phyloP scores from a whole-genome alignment of 2,888 invertebrate genomes.

The Lepas anatifera region DNA sequence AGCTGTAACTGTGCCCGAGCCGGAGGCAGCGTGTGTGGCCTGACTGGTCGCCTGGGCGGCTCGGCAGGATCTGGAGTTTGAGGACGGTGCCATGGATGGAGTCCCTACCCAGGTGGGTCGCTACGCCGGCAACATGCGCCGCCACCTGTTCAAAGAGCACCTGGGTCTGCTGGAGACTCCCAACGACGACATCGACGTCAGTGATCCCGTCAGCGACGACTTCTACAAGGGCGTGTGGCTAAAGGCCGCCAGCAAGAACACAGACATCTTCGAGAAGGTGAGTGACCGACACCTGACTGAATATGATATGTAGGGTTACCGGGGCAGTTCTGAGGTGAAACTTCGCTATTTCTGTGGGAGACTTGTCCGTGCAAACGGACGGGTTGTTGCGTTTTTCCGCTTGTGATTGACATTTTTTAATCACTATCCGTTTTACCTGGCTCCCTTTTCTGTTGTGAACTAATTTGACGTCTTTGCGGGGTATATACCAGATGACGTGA shows the following conservation, averaged over 20 bases:
- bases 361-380: too few species aligned
- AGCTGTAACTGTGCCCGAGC: too few species aligned
- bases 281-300: too few species aligned
- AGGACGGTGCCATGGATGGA: slow-evolving; percentile 70
- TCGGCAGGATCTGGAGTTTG: slow-evolving; percentile 60
- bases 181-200: slow-evolving; percentile 45
- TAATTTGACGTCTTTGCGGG: not conserved
- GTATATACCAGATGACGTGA: not conserved
- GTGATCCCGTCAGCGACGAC: slow-evolving; percentile 63
- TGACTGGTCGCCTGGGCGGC: slow-evolving; percentile 11
- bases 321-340: too few species aligned
- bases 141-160: slow-evolving; percentile 81
- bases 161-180: slow-evolving; percentile 53
- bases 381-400: too few species aligned
- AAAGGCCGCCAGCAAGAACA: slow-evolving; percentile 64
- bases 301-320: too few species aligned
- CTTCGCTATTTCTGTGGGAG: too few species aligned
- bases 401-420: too few species aligned
- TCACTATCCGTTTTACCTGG: too few species aligned
- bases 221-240: slow-evolving; percentile 83
- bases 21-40: too few species aligned
- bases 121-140: slow-evolving; percentile 72
- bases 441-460: not conserved
- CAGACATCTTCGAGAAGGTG: slow-evolving; percentile 75
- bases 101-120: slow-evolving; percentile 66